These are phyloP conservation scores for Echinarachnius parma DNA, from an alignment of 53 echinoderm and acorn worm genomes.

Conservation along the genomic window DNA sequence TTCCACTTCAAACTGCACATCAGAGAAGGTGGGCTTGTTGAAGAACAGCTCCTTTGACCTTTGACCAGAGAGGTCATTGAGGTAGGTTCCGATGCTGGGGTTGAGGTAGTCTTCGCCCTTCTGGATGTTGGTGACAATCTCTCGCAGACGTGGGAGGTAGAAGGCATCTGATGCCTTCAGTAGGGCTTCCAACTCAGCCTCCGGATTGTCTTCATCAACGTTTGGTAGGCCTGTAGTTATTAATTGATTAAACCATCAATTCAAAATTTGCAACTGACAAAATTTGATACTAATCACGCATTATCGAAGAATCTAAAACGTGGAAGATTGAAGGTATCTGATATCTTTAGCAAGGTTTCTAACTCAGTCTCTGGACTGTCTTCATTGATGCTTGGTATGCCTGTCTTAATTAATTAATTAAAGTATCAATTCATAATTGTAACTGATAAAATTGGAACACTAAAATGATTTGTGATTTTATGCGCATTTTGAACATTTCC, in stretches of 20 bases:
- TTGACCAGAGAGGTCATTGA: slow-evolving; percentile 63
- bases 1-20: slow-evolving; percentile 74
- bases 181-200: slow-evolving; percentile 43
- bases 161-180: slow-evolving; percentile 56
- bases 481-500: too few relatives aligned
- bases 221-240: slow-evolving; percentile 37
- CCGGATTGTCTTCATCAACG: slow-evolving; percentile 22
- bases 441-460: too few relatives aligned
- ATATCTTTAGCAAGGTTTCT: slow-evolving; percentile 41
- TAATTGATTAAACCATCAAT: too few relatives aligned
- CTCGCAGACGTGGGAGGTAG: slow-evolving; percentile 52
- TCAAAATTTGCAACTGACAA: too few relatives aligned
- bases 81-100: slow-evolving; percentile 85
- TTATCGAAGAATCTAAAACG: too few relatives aligned
- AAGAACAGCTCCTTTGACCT: slow-evolving; percentile 72
- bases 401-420: slow-evolving; percentile 20
- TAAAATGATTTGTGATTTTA: too few relatives aligned
- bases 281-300: too few relatives aligned
- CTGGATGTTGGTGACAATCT: slow-evolving; percentile 60
- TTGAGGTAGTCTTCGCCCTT: slow-evolving; percentile 77
- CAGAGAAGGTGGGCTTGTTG: slow-evolving; percentile 59
- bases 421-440: too few relatives aligned
- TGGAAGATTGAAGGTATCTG: slow-evolving; percentile 57
- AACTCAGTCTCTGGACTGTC: slow-evolving; percentile 37
- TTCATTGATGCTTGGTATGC: slow-evolving; percentile 37